Conservation (phyloP, 2,888 invertebrate genomes). For the Acleris laterana region DNA sequence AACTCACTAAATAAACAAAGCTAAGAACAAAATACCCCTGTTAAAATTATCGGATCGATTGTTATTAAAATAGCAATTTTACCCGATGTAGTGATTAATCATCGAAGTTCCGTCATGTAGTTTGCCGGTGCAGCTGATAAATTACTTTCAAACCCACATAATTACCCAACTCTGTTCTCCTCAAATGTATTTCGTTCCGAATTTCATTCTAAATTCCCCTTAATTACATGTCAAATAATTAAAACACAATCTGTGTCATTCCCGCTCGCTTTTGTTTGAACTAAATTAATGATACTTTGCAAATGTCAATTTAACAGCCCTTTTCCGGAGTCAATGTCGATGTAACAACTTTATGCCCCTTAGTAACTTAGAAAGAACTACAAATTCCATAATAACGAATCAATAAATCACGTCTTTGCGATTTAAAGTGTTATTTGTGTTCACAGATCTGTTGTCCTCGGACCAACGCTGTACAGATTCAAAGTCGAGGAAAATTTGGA, state of each 20-base stretch:
- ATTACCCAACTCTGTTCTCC: conserved; percentile 32
- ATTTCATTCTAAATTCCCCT: conserved; percentile 17
- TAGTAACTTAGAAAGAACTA: too few species aligned
- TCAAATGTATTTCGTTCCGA: conserved; percentile 18
- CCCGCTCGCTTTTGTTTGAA: not conserved
- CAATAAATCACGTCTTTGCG: too few species aligned
- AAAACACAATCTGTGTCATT: conserved; percentile 11
- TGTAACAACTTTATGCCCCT: too few species aligned
- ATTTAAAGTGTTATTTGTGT: not conserved
- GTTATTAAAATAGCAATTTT: conserved; percentile 33
- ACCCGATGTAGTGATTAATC: conserved; percentile 29
- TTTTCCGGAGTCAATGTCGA: too few species aligned
- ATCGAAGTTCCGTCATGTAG: conserved; percentile 28
- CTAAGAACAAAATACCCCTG: too few species aligned
- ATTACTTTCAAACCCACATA: conserved; percentile 33
- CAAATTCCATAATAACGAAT: too few species aligned
- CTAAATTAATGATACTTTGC: conserved; percentile 2
- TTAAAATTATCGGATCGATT: conserved; percentile 11
- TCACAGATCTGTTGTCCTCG: conserved; percentile 32
- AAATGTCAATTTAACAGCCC: not conserved
- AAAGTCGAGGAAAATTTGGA: conserved; percentile 2
- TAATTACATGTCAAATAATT: conserved; percentile 20
- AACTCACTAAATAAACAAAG: too few species aligned
- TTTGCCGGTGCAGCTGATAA: conserved; percentile 32
- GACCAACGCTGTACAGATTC: conserved; percentile 14